These are phyloP conservation scores for Epinephelus cyanopodus DNA, from an alignment of 2,113 vertebrate species.

Conservation along the genomic window DNA sequence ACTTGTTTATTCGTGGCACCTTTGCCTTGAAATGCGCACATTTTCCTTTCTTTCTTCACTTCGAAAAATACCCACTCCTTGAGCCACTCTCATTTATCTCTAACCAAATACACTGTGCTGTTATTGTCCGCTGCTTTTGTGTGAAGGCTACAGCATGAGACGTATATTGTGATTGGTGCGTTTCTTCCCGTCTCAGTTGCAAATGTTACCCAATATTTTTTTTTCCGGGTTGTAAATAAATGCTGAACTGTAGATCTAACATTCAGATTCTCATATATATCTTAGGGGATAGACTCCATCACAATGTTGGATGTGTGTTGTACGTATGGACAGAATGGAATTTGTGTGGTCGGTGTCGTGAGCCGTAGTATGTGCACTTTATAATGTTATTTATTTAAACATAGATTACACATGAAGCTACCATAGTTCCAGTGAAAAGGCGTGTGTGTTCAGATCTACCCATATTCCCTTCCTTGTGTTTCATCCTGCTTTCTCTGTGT, in stretches of 20 bases:
- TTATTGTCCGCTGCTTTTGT: conserved; percentile 12
- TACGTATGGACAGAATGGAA: conserved; percentile 42
- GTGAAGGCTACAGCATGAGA: conserved; percentile 19
- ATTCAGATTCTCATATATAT: not conserved
- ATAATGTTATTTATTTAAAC: conserved; percentile 69
- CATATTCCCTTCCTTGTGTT: conserved; percentile 19
- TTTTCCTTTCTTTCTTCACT: conserved; percentile 7
- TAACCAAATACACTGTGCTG: conserved; percentile 32
- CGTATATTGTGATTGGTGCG: not conserved
- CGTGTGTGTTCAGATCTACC: conserved; percentile 7
- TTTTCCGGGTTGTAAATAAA: conserved; percentile 49
- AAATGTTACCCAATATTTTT: not conserved
- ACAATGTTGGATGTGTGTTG: not conserved
- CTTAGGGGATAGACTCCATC: not conserved
- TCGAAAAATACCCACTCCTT: conserved; percentile 29
- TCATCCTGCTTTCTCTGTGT: conserved; percentile 43
- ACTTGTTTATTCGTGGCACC: conserved; percentile 21
- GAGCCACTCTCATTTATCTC: conserved; percentile 7
- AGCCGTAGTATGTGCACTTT: conserved; percentile 79
- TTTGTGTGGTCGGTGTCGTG: conserved; percentile 43
- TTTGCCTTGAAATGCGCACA: conserved; percentile 12
- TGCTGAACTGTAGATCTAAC: conserved; percentile 19
- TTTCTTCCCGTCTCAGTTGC: conserved; percentile 4
- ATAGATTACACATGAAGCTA: conserved; percentile 38
- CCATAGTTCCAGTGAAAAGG: conserved; percentile 37